phyloP scores from a whole-genome alignment of 30 jellyfish, hydroid and myxozoan species.

The Chironex yamaguchii region DNA sequence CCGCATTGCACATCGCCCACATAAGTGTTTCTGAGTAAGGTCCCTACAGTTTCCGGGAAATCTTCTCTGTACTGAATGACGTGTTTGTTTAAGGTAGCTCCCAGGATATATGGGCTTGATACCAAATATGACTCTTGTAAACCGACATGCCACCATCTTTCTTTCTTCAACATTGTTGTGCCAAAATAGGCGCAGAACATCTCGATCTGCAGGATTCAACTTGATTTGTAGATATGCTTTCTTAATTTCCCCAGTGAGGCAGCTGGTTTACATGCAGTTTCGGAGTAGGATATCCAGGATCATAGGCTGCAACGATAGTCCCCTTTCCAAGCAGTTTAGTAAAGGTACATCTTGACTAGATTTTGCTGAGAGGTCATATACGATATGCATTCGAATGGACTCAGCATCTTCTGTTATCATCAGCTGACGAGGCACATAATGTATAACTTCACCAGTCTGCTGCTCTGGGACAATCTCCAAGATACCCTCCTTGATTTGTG shows the following conservation, averaged over 20 bases:
- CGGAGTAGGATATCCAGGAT: constrained; percentile 44
- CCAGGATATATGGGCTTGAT: neutral
- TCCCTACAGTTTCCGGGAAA: no score
- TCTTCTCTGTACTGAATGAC: no score
- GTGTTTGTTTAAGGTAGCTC: neutral
- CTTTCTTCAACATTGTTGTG: no score
- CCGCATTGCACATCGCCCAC: no score
- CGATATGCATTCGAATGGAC: constrained; percentile 39
- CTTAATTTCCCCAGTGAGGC: constrained; percentile 63
- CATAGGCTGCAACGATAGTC: constrained; percentile 9
- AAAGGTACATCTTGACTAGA: constrained; percentile 34
- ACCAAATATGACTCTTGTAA: neutral
- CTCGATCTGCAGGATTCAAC: no score
- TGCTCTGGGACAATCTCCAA: constrained; percentile 52
- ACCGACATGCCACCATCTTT: no score
- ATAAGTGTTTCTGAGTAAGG: no score
- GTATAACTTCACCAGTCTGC: constrained; percentile 41
- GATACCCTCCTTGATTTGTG: constrained; percentile 57
- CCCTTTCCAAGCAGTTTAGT: constrained; percentile 15
- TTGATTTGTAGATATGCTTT: constrained; percentile 45
- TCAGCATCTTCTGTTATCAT: constrained; percentile 54
- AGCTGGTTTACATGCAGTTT: constrained; percentile 51
- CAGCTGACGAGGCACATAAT: constrained; percentile 54
- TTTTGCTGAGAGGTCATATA: constrained; percentile 51
- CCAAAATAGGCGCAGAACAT: no score